These are phyloP conservation scores for Napeogenes sylphis DNA, from an alignment of 2,888 invertebrate species.

Conservation along the genomic window DNA sequence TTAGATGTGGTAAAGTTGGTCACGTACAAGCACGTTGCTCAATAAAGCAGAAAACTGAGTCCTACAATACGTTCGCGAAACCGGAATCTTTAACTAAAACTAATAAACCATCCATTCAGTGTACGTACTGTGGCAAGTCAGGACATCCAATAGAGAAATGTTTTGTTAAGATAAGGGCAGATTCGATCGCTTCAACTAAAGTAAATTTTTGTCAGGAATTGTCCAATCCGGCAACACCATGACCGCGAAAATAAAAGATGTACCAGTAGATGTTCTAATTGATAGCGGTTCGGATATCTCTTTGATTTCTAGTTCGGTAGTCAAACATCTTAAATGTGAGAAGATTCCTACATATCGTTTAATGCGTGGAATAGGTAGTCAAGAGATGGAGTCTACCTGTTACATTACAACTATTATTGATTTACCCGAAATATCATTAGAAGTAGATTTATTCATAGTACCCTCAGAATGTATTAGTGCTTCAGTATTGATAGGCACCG, in stretches of 20 bases:
- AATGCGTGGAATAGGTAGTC: conserved; percentile 33
- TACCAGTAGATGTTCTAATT: conserved; percentile 33
- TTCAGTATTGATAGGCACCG: conserved; percentile 32
- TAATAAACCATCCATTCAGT: background rate
- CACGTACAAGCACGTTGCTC: background rate
- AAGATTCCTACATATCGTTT: conserved; percentile 18
- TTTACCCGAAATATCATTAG: conserved; percentile 30
- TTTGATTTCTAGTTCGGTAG: conserved; percentile 24
- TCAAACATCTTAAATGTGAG: conserved; percentile 26
- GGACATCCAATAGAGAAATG: conserved; percentile 24
- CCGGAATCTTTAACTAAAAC: too few species aligned
- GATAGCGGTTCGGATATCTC: conserved; percentile 33
- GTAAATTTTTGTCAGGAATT: conserved; percentile 28
- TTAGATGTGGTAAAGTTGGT: background rate
- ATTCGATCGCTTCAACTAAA: conserved; percentile 13
- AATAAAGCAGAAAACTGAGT: background rate
- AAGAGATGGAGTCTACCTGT: conserved; percentile 26
- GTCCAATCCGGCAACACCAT: conserved; percentile 21
- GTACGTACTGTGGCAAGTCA: conserved; percentile 12
- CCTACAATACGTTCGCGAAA: conserved; percentile 8
- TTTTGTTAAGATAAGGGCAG: conserved; percentile 24
- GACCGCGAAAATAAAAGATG: conserved; percentile 27
- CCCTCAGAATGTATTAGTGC: conserved; percentile 23
- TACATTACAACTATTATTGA: conserved; percentile 28
- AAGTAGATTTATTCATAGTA: conserved; percentile 33